A percentile compares a stretch with the other conserved stretches of the same genome.
These are phyloP conservation scores for Montifringilla adamsi DNA, from an alignment of 2,113 vertebrate genomes.

Conservation along the genomic window DNA sequence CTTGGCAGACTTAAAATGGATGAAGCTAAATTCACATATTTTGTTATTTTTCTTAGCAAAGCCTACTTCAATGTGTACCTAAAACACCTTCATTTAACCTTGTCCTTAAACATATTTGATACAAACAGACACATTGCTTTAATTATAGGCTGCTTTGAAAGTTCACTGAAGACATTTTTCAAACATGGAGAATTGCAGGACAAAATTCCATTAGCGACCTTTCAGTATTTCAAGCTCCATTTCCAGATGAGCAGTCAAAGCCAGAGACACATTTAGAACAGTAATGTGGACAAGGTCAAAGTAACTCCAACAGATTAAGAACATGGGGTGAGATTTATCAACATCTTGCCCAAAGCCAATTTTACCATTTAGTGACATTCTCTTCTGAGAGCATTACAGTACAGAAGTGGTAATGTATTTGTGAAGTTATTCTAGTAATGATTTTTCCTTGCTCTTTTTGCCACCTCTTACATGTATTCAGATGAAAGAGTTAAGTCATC, in stretches of 20 bases:
- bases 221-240: not conserved
- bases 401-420: not conserved
- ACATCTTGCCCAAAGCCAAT: not conserved
- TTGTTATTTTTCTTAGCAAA: not conserved
- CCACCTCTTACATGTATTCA: not conserved
- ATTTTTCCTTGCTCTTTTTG: not conserved
- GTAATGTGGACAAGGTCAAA: not conserved
- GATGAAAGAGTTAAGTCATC: not conserved
- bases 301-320: not conserved
- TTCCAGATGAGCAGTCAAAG: conserved; percentile 24
- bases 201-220: conserved; percentile 31
- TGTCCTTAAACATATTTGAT: not conserved
- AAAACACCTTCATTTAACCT: not conserved
- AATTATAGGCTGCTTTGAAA: not conserved
- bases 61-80: not conserved
- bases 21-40: not conserved
- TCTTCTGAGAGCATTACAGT: not conserved
- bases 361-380: not conserved
- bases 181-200: not conserved
- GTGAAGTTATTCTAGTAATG: not conserved
- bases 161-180: not conserved
- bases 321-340: not conserved
- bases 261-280: conserved; percentile 10
- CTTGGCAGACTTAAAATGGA: not conserved
- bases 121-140: not conserved